Evolutionary conservation across 2,888 invertebrate species (phyloP).

Genomic region (Parnassius orleans): DNA sequence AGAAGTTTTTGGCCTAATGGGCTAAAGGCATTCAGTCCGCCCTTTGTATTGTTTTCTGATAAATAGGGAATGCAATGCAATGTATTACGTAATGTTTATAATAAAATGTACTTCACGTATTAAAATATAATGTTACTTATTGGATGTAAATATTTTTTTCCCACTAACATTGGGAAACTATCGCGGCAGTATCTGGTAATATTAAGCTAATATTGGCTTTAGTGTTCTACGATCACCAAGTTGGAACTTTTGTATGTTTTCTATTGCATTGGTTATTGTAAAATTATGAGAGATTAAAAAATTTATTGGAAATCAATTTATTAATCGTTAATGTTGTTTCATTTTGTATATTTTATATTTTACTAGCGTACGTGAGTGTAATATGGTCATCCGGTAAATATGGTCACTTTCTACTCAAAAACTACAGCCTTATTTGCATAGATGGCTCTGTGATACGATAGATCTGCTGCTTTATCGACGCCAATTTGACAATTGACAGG

Average conservation of each 20-base stretch:
- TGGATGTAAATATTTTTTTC: not conserved
- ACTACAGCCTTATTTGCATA: too few species aligned
- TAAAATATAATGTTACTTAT: not conserved
- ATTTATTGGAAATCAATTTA: constrained; percentile 25
- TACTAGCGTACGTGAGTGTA: too few species aligned
- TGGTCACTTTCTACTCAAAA: too few species aligned
- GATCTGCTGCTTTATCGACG: too few species aligned
- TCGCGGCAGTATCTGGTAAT: not conserved
- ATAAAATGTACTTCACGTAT: not conserved
- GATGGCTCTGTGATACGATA: too few species aligned
- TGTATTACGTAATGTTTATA: not conserved
- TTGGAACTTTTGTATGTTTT: constrained; percentile 15
- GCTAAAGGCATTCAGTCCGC: too few species aligned
- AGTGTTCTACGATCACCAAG: constrained; percentile 1
- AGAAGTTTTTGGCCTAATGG: too few species aligned
- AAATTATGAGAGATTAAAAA: constrained; percentile 6
- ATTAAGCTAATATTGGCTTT: not conserved
- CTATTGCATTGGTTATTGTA: constrained; percentile 16
- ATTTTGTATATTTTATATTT: constrained; percentile 11
- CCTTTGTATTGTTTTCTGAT: too few species aligned
- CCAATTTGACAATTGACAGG: too few species aligned
- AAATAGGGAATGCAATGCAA: not conserved
- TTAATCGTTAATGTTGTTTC: constrained; percentile 19
- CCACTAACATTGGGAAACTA: not conserved
- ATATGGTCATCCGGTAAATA: too few species aligned